Base-by-base conservation (phyloP, 2,888 invertebrate genomes). In the Tribolium freemani region DNA sequence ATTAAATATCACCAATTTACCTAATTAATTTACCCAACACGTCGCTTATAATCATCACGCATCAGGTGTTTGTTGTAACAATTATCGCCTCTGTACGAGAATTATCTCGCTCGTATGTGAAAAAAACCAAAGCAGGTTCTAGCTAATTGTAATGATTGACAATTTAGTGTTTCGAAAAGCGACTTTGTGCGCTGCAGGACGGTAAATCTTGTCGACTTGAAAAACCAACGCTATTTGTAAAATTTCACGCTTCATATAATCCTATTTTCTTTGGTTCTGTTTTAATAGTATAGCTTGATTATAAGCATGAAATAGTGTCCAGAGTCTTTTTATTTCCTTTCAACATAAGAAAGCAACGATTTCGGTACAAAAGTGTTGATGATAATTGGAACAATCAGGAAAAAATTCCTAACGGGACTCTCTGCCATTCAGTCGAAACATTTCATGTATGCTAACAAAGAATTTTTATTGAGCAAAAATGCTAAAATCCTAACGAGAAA, bases 191-290 rank as follows among this genome's bases (percentile, higher is more conserved):
- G 44, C 70, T 48, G 16, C 11, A 21, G 56, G 60, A 60, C 71
- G 60, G 71, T 71, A 71, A 71, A 71, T 71, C 71, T 71, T 50
- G n/a, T 38, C n/a, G 61, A 13, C 46, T 16, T 67, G 71, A 71
- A 71, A 61, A 73, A 73, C 70, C 70, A 71, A 58, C 61, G 71
- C 71, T 68, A 73, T 73, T 73, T 73, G 51, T 73, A 71, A 73
- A 73, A 73, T 73, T 73, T 73, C 68, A 73, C 73, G 73, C 73
- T 73, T 73, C 61, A 73, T 71, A 73, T 68, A 67, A 53, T 73
- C 63, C 73, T 56, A 73, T 73, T 73, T 73, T 73, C 73, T 73
- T 73, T 67, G 54, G 57, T 53, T 67, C 57, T 48, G 50, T 51
- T 38, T 56, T 73, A 73, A 73, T 73, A 60, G 73, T 53, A 50